Evolutionary conservation across 2,797 vertebrate species (phyloP), one percentile per base, ranked within the genome.

Genomic region (Darevskia mixta): DNA sequence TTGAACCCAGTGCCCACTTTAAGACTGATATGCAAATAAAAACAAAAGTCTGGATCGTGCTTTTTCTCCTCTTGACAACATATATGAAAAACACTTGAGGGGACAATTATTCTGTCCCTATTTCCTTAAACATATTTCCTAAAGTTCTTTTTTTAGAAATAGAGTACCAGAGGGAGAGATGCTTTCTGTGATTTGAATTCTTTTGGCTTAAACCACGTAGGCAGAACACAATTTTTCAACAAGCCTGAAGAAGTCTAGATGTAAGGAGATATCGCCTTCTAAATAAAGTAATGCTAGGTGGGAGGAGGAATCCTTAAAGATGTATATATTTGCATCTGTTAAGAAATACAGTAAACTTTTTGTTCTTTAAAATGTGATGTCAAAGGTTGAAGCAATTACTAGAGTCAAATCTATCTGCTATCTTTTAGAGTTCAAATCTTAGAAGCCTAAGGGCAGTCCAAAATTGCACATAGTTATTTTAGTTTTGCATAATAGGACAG

Each of bases 341-440:
- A 45, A 25, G 55, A 43, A 87, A 66, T 86, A 35, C 35, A 35
- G 35, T 35, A 90, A 90, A 87, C 55, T 2, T 91, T 3, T 58
- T 91, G 18, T 80, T 93, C 88, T 66, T 38, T 45, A 23, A 82
- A 32, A 4, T 85, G 55, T 89, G 78, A 78, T 89, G 4, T 41
- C 45, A 72, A 35, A 58, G 84, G 78, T 87, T 90, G 84, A 5
- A 83, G 75, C 27, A 45, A 45, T 75, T 66, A 32, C 49, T 61
- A 45, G 8, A 64, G 7, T 73, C 35, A 89, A 85, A 81, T 76
- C 25, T 45, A 18, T 88, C 38, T 79, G n/a, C 64, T 85, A 76
- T 64, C 32, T 87, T 29, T 49, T 43, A 17, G 20, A n/a, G 23
- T 27, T 29, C 43, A 55, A 58, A 25, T 55, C 20, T 13, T 5